A percentile compares a stretch with the other conserved stretches of the same genome.
Conservation (phyloP, 2,113 vertebrate genomes). For the Stegostoma tigrinum region DNA sequence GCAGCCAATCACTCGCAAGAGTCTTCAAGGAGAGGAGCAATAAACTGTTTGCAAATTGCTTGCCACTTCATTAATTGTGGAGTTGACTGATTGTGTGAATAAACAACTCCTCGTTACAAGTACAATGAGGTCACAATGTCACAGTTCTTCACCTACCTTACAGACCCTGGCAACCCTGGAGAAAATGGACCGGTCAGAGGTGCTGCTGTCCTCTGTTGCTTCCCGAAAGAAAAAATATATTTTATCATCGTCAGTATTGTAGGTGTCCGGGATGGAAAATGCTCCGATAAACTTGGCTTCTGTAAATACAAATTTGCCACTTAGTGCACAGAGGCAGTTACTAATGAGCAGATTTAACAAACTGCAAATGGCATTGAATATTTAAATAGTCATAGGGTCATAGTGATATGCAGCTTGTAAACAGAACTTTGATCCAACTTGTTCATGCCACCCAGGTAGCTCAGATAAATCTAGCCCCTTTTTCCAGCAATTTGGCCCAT, state of each 20-base stretch:
- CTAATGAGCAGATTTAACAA: no score
- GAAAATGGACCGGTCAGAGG: conserved; percentile 78
- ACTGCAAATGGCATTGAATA: not conserved
- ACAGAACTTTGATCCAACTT: no score
- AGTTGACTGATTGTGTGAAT: not conserved
- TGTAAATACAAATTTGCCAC: conserved; percentile 47
- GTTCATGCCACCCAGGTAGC: no score
- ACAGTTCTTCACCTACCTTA: conserved; percentile 65
- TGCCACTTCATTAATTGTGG: not conserved
- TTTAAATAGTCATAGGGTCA: not conserved
- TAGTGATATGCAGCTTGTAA: no score
- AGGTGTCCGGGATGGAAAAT: conserved; percentile 85
- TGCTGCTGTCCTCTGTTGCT: conserved; percentile 76
- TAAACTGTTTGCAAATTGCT: not conserved
- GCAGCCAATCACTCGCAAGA: not conserved
- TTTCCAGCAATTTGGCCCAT: no score
- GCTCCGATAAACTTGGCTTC: conserved; percentile 90
- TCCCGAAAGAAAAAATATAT: conserved; percentile 98
- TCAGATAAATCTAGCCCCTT: no score
- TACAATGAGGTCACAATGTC: not conserved
- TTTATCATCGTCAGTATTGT: conserved; percentile 94
- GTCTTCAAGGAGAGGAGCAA: not conserved
- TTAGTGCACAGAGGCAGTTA: not conserved
- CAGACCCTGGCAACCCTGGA: conserved; percentile 91
- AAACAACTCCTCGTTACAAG: not conserved